Conservation (phyloP, 1,140 invertebrate species). For the Lutraria rhynchaena region DNA sequence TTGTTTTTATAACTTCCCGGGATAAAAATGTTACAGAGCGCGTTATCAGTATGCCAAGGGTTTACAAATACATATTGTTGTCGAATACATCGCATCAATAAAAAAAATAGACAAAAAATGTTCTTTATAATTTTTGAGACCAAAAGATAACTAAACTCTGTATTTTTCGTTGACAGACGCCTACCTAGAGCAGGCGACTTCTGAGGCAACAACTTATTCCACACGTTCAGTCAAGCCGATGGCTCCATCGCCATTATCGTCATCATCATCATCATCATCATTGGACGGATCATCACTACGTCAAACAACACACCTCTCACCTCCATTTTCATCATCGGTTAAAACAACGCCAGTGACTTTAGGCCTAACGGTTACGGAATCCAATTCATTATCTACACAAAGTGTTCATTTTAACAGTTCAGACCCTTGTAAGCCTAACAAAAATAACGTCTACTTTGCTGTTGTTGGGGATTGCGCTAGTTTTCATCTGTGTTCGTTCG, state of each 20-base stretch:
- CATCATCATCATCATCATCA: background rate
- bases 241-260: background rate
- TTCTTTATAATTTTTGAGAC: too few species aligned
- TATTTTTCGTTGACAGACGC: constrained; percentile 4
- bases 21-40: too few species aligned
- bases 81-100: too few species aligned
- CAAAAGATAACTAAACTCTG: too few species aligned
- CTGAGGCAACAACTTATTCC: background rate
- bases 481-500: constrained; percentile 35
- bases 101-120: too few species aligned
- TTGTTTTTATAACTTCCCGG: too few species aligned
- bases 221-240: background rate
- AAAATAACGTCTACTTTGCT: constrained; percentile 29
- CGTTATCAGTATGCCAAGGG: too few species aligned
- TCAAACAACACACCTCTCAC: background rate
- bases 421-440: constrained; percentile 15
- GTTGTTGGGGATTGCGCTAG: constrained; percentile 9
- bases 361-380: background rate
- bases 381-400: background rate
- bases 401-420: background rate
- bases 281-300: background rate
- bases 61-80: too few species aligned
- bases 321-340: background rate
- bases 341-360: background rate
- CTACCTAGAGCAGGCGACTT: background rate